Conservation (phyloP, 2,797 vertebrate genomes). For the Typhlichthys eigenmanni region DNA sequence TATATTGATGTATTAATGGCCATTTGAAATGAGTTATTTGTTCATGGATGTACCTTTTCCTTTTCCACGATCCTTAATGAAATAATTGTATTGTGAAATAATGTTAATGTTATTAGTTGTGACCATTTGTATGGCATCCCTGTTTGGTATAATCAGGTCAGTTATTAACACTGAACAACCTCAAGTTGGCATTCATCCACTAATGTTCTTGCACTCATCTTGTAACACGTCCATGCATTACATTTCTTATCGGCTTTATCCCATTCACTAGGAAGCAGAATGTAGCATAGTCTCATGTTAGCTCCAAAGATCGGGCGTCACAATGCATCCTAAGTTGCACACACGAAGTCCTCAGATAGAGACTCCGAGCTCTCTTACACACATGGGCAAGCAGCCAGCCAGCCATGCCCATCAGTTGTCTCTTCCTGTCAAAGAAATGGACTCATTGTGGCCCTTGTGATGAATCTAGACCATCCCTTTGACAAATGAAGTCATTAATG, state of each 20-base stretch:
- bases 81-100: too few species aligned
- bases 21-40: too few species aligned
- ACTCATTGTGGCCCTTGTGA: constrained; percentile 51
- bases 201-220: too few species aligned
- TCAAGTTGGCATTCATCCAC: too few species aligned
- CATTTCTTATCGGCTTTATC: constrained; percentile 12
- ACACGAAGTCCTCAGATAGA: constrained; percentile 28
- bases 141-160: too few species aligned
- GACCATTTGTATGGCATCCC: too few species aligned
- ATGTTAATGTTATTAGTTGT: too few species aligned
- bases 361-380: constrained; percentile 25
- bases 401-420: constrained; percentile 30
- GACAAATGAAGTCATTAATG: constrained; percentile 71
- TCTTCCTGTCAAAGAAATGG: constrained; percentile 45
- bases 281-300: constrained; percentile 39
- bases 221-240: too few species aligned
- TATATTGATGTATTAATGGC: too few species aligned
- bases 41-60: too few species aligned
- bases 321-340: constrained; percentile 33
- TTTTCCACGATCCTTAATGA: too few species aligned
- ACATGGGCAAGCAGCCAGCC: constrained; percentile 29
- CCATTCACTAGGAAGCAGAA: constrained; percentile 26
- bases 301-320: constrained; percentile 46
- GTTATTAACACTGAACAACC: too few species aligned
- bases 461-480: constrained; percentile 42